These are phyloP conservation scores for Leptogaster cylindrica DNA, from an alignment of 2,888 invertebrate species.

Conservation along the genomic window DNA sequence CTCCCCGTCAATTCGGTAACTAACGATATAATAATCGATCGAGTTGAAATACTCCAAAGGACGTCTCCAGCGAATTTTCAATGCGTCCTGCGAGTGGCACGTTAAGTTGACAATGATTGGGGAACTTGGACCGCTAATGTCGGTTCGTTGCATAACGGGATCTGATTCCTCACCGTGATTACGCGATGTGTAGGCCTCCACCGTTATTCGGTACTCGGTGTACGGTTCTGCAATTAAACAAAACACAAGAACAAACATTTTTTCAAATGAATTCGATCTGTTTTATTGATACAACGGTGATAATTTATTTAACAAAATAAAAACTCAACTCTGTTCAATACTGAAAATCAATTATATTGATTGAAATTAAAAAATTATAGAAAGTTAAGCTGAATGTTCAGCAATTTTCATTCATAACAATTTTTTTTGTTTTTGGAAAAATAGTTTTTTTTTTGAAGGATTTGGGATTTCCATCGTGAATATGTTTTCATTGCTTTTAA, in stretches of 20 bases:
- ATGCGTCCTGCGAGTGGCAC: slow-evolving; percentile 78
- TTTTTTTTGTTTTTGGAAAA: no score
- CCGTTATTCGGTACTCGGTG: slow-evolving; percentile 85
- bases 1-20: slow-evolving; percentile 57
- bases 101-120: slow-evolving; percentile 83
- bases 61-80: slow-evolving; percentile 86
- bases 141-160: slow-evolving; percentile 76
- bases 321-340: background rate
- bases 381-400: no score
- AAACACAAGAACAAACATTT: slow-evolving; percentile 24
- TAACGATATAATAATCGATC: slow-evolving; percentile 79
- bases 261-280: background rate
- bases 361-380: no score
- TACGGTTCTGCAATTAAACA: slow-evolving; percentile 74
- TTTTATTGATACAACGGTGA: background rate
- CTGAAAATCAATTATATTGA: background rate
- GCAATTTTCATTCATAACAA: no score
- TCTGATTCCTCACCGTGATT: slow-evolving; percentile 80
- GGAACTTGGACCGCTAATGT: slow-evolving; percentile 82
- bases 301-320: no score
- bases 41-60: slow-evolving; percentile 79
- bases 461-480: background rate
- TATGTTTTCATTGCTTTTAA: no score
- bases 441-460: no score
- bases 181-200: slow-evolving; percentile 78